Base-by-base conservation (phyloP, 2,888 invertebrate species). In the Cecidostiba fungosa region DNA sequence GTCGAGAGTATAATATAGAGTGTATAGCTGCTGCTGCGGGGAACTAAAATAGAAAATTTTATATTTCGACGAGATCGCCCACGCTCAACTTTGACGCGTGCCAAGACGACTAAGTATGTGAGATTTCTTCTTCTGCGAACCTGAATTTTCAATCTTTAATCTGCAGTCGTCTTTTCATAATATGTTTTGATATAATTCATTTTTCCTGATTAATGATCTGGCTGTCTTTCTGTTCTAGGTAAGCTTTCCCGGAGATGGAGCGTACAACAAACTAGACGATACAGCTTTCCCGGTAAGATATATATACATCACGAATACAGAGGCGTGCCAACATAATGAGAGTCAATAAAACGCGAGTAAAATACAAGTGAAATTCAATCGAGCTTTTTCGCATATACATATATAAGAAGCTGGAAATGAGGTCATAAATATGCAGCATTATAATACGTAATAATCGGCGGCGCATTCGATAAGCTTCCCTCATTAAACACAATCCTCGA, bases 341-440 rank as follows among this genome's bases (percentile, higher is more conserved):
- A 16, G 66, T 70, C 32, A 36, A 19, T 32, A 32, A 23, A 23
- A 23, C n/a, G 43, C 8, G 26, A 43, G 26, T 39, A 16, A 19
- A 70, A 82, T 50, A 69, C 39, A 54, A 12, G 26, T 23, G 43
- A 36, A 26, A 77, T 36, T 59, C 43, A 72, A 77, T 59, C 29
- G 29, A 29, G 54, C n/a, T 47, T 39, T 77, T 70, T 0, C 43
- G 59, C 32, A 62, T 12, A 16, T 19, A 19, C 19, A 19, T 39
- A 62, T 23, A n/a, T 54, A 77, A 77, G 59, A n/a, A 59, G 29
- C 19, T 3, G 14, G n/a, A 79, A 82, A 79, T 62, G 39, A 79
- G 74, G 62, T 77, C 69, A 79, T 81, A 72, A 84, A 84, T 84
- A 77, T 78, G 81, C 54, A 69, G 29, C 47, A 78, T 78, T 81